Evolutionary conservation across 2,888 invertebrate genomes (phyloP).

Genomic region (Hesperia comma): DNA sequence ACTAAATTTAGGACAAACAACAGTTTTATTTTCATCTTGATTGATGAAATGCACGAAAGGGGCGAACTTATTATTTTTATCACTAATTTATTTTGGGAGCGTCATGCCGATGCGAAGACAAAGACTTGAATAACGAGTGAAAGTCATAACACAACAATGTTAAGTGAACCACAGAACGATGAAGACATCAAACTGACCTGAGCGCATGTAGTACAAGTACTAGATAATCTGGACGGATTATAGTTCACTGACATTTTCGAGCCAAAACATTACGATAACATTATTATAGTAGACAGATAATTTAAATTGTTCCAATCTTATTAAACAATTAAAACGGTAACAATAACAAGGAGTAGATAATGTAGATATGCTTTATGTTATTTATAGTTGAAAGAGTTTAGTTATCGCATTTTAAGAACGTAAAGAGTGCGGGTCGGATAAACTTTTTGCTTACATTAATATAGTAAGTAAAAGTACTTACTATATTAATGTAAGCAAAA

Average conservation of each 20-base stretch:
- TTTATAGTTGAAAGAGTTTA: too few relatives aligned
- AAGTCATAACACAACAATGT: constrained; percentile 29
- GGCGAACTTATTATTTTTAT: neutral
- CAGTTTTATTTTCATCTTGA: constrained; percentile 16
- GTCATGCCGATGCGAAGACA: constrained; percentile 25
- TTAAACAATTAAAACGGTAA: too few relatives aligned
- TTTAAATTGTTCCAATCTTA: too few relatives aligned
- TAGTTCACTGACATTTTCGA: neutral
- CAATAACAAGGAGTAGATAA: too few relatives aligned
- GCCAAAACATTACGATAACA: too few relatives aligned
- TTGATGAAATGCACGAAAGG: constrained; percentile 2
- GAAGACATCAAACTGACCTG: constrained; percentile 2
- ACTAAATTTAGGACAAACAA: constrained; percentile 15
- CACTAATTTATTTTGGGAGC: neutral
- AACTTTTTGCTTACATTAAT: too few relatives aligned
- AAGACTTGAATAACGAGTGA: constrained; percentile 29
- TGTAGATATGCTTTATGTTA: too few relatives aligned
- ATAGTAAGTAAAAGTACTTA: too few relatives aligned
- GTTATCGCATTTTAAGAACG: too few relatives aligned
- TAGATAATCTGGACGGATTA: neutral
- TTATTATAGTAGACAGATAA: too few relatives aligned
- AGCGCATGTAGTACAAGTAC: neutral
- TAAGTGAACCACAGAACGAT: constrained; percentile 3
- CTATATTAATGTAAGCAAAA: too few relatives aligned
- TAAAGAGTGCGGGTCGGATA: too few relatives aligned